Conservation (phyloP, 2,888 invertebrate genomes). For the Nasonovia ribisnigri region DNA sequence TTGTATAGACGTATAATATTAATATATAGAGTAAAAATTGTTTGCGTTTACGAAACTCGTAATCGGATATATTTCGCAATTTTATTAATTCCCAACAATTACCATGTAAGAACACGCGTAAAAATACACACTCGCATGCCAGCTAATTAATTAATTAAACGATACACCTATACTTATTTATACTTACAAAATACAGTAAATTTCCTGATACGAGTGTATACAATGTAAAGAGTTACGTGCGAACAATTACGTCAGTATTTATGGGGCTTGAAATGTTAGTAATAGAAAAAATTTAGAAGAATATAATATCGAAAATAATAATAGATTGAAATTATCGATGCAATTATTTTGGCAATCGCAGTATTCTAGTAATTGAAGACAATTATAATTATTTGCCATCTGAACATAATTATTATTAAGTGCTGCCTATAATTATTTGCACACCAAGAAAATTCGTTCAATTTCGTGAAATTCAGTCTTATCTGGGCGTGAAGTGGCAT, state of each 20-base stretch:
- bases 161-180: neutral
- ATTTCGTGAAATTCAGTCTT: constrained; percentile 56
- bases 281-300: neutral
- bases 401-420: constrained; percentile 28
- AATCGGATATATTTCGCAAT: constrained; percentile 21
- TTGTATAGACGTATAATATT: neutral
- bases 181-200: neutral
- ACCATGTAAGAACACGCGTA: neutral
- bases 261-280: neutral
- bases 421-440: constrained; percentile 35
- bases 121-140: neutral
- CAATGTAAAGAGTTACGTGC: neutral
- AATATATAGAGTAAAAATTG: neutral
- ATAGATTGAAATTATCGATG: constrained; percentile 1
- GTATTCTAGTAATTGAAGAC: constrained; percentile 22
- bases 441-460: constrained; percentile 43
- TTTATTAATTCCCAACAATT: constrained; percentile 32
- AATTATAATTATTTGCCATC: constrained; percentile 27
- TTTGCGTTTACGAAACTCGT: neutral
- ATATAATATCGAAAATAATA: neutral
- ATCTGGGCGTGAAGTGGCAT: constrained; percentile 61
- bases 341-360: constrained; percentile 46
- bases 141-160: constrained; percentile 22
- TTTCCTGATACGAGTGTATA: neutral
- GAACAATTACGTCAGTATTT: neutral